Conservation (phyloP, 2,797 vertebrate species). For the Falco biarmicus region DNA sequence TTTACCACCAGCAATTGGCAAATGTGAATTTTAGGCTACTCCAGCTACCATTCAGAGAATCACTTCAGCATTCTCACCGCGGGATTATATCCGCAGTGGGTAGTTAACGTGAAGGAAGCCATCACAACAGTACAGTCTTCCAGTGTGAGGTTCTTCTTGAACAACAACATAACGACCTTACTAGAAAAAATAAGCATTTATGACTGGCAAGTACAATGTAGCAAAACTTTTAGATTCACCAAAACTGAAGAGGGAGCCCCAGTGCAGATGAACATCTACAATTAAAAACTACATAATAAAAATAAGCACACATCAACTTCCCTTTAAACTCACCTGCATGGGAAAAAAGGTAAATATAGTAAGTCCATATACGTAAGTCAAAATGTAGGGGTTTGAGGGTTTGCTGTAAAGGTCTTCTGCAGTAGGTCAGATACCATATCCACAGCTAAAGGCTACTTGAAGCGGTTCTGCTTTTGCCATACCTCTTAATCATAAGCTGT, state of each 20-base stretch:
- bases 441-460: not conserved
- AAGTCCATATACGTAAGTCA: accelerated
- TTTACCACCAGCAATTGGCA: not conserved
- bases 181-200: not conserved
- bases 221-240: not conserved
- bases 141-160: accelerated
- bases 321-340: not conserved
- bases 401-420: not conserved
- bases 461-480: not conserved
- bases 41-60: not conserved
- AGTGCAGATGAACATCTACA: not conserved
- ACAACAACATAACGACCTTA: accelerated
- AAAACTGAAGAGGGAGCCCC: not conserved
- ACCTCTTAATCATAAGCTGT: accelerated
- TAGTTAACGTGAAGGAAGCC: not conserved
- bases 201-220: accelerated
- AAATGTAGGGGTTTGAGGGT: not conserved
- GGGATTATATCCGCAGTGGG: not conserved
- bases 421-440: not conserved
- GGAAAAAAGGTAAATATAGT: not conserved
- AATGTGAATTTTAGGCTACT: not conserved
- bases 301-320: not conserved
- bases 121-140: not conserved
- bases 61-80: not conserved
- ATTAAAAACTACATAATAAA: not conserved